These are phyloP conservation scores for Drosophila suboccidentalis DNA, from an alignment of 2,888 invertebrate genomes.

Conservation along the genomic window DNA sequence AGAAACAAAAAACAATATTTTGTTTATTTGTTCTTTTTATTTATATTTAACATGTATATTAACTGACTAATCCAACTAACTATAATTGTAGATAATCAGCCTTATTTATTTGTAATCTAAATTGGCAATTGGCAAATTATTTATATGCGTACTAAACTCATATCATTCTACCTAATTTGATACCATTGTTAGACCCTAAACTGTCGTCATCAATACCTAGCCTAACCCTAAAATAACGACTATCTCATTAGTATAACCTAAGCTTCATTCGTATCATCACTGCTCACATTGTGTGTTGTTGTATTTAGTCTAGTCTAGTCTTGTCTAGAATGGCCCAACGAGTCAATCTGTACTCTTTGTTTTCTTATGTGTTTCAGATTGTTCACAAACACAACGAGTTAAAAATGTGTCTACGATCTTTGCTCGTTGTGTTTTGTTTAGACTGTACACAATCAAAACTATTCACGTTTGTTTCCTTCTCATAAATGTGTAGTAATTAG, in stretches of 20 bases:
- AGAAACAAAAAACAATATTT: slow-evolving; percentile 51
- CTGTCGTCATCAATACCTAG: slow-evolving; percentile 27
- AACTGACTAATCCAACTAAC: slow-evolving; percentile 32
- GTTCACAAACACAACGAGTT: slow-evolving; percentile 2
- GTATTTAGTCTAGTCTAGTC: slow-evolving; percentile 44
- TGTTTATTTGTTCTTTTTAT: slow-evolving; percentile 27
- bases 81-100: slow-evolving; percentile 38
- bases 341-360: slow-evolving; percentile 24
- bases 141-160: slow-evolving; percentile 49
- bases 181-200: slow-evolving; percentile 24
- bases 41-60: slow-evolving; percentile 28
- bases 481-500: slow-evolving; percentile 71
- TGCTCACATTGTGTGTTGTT: slow-evolving; percentile 44
- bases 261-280: slow-evolving; percentile 41
- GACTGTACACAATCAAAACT: slow-evolving; percentile 50
- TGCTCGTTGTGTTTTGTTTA: slow-evolving; percentile 47
- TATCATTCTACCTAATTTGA: slow-evolving; percentile 51
- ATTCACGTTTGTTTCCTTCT: slow-evolving; percentile 44
- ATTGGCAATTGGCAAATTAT: slow-evolving; percentile 62
- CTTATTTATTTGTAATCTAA: slow-evolving; percentile 49
- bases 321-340: slow-evolving; percentile 22
- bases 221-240: slow-evolving; percentile 5
- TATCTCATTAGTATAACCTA: slow-evolving; percentile 32
- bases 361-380: slow-evolving; percentile 7
- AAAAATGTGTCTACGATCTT: slow-evolving; percentile 8